Conservation (phyloP, 1,140 invertebrate genomes). For the Formica selysi region DNA sequence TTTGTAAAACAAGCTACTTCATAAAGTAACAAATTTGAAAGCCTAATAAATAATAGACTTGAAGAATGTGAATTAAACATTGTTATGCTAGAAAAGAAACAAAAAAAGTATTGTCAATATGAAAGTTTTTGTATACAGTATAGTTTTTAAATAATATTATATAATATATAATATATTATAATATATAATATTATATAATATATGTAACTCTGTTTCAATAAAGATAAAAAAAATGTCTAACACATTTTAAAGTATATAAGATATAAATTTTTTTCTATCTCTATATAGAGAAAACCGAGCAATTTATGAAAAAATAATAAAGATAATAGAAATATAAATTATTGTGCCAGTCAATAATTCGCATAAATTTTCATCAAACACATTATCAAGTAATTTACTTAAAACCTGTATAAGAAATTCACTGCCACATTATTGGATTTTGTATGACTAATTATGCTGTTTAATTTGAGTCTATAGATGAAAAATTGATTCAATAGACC, state of each 20-base stretch:
- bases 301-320: constrained; percentile 1
- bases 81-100: constrained; percentile 60
- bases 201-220: constrained; percentile 1
- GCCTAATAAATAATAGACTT: not conserved
- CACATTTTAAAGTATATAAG: constrained; percentile 27
- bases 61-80: constrained; percentile 58
- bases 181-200: constrained; percentile 31
- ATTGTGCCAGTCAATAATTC: constrained; percentile 2
- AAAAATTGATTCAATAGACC: constrained; percentile 56
- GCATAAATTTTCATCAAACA: constrained; percentile 18
- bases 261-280: not conserved
- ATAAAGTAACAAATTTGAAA: constrained; percentile 48
- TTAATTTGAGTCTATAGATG: constrained; percentile 43
- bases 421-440: not conserved
- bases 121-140: constrained; percentile 41
- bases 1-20: not conserved
- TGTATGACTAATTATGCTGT: constrained; percentile 31
- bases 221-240: constrained; percentile 2
- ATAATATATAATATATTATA: constrained; percentile 17
- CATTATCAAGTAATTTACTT: too few species aligned
- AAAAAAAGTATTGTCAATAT: constrained; percentile 50
- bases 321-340: constrained; percentile 10
- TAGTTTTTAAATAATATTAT: not conserved
- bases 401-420: not conserved
- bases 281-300: not conserved